phyloP scores from a whole-genome alignment of 1,140 invertebrate genomes.

The Zeugodacus cucurbitae region DNA sequence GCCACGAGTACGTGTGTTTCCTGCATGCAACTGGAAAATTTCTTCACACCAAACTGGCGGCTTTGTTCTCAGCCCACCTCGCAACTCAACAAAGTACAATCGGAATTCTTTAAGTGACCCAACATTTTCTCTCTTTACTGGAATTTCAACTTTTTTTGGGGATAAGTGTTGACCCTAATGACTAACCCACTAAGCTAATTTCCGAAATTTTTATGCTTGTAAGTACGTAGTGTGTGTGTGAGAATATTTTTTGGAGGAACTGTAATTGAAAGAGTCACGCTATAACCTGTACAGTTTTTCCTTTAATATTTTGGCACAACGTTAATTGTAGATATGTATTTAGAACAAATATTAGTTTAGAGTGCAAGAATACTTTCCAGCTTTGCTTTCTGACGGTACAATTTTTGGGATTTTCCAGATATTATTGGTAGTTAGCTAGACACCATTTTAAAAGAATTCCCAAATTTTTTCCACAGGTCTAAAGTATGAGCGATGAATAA shows the following conservation, averaged over 20 bases:
- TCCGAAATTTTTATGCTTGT: background rate
- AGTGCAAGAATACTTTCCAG: no score
- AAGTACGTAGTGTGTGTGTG: background rate
- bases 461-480: no score
- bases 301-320: no score
- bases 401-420: no score
- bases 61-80: background rate
- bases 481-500: no score
- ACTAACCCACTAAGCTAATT: conserved; percentile 21
- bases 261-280: background rate
- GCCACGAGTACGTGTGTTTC: background rate
- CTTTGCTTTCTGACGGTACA: no score
- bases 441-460: no score
- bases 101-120: background rate
- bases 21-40: conserved; percentile 21
- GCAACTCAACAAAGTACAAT: background rate
- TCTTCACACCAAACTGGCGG: background rate
- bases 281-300: background rate
- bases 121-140: background rate
- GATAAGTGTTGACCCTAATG: conserved; percentile 23
- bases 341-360: no score
- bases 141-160: background rate
- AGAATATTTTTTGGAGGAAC: background rate
- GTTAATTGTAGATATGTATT: no score
- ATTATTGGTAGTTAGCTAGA: no score